These are phyloP conservation scores for Thaumatotibia leucotreta DNA, from an alignment of 1,140 invertebrate species.

Conservation along the genomic window DNA sequence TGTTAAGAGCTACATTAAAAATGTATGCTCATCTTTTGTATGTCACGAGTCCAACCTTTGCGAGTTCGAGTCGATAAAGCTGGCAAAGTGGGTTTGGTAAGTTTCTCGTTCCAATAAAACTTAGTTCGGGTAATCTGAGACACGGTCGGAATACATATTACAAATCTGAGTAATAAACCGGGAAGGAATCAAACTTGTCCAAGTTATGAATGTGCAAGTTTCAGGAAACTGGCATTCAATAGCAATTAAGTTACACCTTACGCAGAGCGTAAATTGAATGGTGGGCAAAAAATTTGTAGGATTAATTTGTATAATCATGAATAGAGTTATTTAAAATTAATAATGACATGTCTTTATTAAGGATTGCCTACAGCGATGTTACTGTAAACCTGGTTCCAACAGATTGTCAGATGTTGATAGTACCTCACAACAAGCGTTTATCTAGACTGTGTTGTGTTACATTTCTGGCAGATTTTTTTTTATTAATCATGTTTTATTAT, in stretches of 20 bases:
- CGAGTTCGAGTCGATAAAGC: constrained; percentile 23
- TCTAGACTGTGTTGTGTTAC: too few relatives aligned
- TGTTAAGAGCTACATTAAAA: constrained; percentile 22
- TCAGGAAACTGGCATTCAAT: neutral
- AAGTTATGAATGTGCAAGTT: neutral
- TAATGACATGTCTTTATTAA: too few relatives aligned
- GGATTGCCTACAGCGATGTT: too few relatives aligned
- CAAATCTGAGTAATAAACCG: constrained; percentile 2
- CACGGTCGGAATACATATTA: constrained; percentile 34
- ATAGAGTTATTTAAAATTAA: too few relatives aligned
- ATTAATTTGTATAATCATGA: too few relatives aligned
- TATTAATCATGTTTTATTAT: too few relatives aligned
- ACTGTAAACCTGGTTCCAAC: too few relatives aligned
- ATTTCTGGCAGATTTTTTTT: too few relatives aligned
- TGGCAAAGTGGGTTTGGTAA: constrained; percentile 42
- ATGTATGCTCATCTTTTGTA: constrained; percentile 35
- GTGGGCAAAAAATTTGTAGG: too few relatives aligned
- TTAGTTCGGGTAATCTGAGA: constrained; percentile 47
- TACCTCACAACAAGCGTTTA: too few relatives aligned
- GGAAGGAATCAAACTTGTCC: neutral
- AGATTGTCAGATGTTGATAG: too few relatives aligned
- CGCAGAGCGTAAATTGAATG: too few relatives aligned
- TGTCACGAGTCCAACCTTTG: constrained; percentile 28
- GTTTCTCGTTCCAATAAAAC: constrained; percentile 58
- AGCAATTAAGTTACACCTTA: neutral